phyloP scores from a whole-genome alignment of 2,113 vertebrate species.

The Phodopus roborovskii region DNA sequence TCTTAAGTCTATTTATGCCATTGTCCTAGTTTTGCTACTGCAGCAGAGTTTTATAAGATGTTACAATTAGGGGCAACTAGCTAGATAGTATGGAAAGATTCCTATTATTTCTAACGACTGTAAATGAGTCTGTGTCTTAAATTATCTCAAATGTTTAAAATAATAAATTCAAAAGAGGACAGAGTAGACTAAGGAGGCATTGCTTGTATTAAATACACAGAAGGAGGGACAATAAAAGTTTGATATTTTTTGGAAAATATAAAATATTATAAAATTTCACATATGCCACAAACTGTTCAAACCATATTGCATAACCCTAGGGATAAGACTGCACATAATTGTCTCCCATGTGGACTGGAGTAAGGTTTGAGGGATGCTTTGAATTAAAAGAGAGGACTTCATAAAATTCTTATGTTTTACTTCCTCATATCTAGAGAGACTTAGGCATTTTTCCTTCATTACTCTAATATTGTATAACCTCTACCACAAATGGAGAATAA shows the following conservation, averaged over 20 bases:
- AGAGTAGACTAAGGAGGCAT: background rate
- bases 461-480: background rate
- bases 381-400: background rate
- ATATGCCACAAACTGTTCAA: background rate
- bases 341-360: background rate
- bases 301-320: background rate
- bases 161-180: background rate
- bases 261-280: constrained; percentile 22
- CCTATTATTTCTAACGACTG: constrained; percentile 26
- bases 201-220: background rate
- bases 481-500: background rate
- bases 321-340: background rate
- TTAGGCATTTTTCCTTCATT: constrained; percentile 20
- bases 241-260: background rate
- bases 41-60: background rate
- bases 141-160: background rate
- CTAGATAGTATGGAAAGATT: background rate
- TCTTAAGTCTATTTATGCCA: background rate
- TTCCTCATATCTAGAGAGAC: background rate
- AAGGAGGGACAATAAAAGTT: background rate
- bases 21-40: background rate
- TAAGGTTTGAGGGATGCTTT: background rate
- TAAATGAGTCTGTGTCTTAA: background rate
- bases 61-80: background rate
- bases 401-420: background rate